These are phyloP conservation scores for Tribolium madens DNA, from an alignment of 1,140 invertebrate species.

Conservation along the genomic window DNA sequence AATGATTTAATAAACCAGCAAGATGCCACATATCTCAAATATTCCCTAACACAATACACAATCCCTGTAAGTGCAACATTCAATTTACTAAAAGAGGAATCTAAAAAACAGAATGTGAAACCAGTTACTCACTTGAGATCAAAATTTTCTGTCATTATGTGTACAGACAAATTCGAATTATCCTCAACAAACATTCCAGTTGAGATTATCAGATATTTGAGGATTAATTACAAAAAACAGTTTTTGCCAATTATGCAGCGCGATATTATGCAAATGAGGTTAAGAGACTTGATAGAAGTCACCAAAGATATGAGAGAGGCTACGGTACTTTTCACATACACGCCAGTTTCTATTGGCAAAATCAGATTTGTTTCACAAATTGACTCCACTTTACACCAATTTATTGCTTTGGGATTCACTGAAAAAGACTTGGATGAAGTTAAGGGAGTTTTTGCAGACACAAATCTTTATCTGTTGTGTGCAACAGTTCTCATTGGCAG, in stretches of 20 bases:
- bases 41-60: slow-evolving; percentile 60
- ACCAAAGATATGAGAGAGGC: slow-evolving; percentile 70
- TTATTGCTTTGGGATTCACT: slow-evolving; percentile 86
- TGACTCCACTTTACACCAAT: slow-evolving; percentile 79
- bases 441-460: slow-evolving; percentile 96
- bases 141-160: slow-evolving; percentile 61
- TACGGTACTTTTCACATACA: slow-evolving; percentile 73
- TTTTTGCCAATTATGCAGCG: slow-evolving; percentile 88
- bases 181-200: slow-evolving; percentile 66
- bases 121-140: slow-evolving; percentile 61
- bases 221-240: slow-evolving; percentile 73
- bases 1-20: slow-evolving; percentile 50
- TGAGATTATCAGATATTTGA: slow-evolving; percentile 72
- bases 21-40: slow-evolving; percentile 59
- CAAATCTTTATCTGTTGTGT: slow-evolving; percentile 93
- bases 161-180: slow-evolving; percentile 60
- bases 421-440: slow-evolving; percentile 97
- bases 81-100: slow-evolving; percentile 61
- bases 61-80: slow-evolving; percentile 61
- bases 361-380: slow-evolving; percentile 84
- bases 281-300: slow-evolving; percentile 79
- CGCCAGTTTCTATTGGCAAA: slow-evolving; percentile 77
- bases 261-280: slow-evolving; percentile 83
- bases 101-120: slow-evolving; percentile 51
- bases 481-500: slow-evolving; percentile 93